Conservation (phyloP, 1,140 invertebrate genomes). For the Listronotus oregonensis region DNA sequence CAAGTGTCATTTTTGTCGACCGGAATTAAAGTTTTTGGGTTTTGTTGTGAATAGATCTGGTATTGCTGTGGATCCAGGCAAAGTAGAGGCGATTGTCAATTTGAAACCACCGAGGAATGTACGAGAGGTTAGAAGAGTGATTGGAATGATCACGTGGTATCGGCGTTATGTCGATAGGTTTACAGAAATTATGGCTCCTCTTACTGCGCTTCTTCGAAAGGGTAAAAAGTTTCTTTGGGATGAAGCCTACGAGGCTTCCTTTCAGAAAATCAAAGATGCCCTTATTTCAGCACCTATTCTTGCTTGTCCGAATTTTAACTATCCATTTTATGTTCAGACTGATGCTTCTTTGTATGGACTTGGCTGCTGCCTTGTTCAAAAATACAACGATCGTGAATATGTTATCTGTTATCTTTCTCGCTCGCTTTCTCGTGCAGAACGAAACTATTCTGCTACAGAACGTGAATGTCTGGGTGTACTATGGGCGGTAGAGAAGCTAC, state of each 20-base stretch:
- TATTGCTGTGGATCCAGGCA: conserved; percentile 9
- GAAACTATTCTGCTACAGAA: conserved; percentile 58
- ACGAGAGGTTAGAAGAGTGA: no score
- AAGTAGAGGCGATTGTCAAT: conserved; percentile 45
- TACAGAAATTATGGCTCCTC: no score
- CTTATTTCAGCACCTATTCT: no score
- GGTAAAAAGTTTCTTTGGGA: no score
- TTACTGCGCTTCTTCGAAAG: no score
- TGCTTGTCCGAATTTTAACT: conserved; percentile 33
- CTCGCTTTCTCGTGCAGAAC: conserved; percentile 44
- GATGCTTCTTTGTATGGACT: conserved; percentile 38
- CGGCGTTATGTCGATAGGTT: no score
- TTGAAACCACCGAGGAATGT: no score
- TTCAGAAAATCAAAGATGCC: no score
- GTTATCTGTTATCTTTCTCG: conserved; percentile 25
- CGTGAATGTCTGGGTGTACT: conserved; percentile 60
- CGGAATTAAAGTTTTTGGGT: conserved; percentile 10
- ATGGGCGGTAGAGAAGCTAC: conserved; percentile 54
- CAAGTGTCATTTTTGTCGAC: conserved; percentile 19
- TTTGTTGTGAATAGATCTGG: background rate
- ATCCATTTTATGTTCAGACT: conserved; percentile 44
- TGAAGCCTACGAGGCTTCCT: no score
- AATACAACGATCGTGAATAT: conserved; percentile 9
- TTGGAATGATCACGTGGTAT: no score
- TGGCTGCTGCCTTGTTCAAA: conserved; percentile 41